Conservation (phyloP, 2,888 invertebrate species). For the Drosophila pseudotalamancana region DNA sequence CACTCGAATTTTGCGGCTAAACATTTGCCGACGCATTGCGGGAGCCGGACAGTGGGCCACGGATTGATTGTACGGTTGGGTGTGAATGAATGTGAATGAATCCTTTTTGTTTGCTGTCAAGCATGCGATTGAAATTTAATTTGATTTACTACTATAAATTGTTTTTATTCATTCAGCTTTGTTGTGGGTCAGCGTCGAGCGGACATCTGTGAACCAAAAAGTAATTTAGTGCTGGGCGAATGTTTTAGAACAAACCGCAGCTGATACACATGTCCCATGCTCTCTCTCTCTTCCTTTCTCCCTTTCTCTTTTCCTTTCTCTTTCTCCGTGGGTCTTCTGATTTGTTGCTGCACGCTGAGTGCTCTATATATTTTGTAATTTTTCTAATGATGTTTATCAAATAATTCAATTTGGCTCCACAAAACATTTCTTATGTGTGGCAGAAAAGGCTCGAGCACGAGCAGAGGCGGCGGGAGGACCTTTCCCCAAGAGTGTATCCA, state of each 20-base stretch:
- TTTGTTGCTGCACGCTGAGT: conserved; percentile 41
- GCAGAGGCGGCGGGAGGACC: conserved; percentile 3
- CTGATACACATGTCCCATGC: conserved; percentile 25
- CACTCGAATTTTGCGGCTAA: not conserved
- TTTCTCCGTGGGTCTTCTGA: conserved; percentile 5
- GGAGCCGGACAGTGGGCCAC: no score
- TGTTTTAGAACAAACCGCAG: conserved; percentile 54
- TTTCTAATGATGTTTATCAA: conserved; percentile 83
- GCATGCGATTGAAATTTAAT: conserved; percentile 75
- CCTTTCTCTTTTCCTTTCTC: not conserved
- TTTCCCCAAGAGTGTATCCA: conserved; percentile 3
- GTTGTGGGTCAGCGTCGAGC: not conserved
- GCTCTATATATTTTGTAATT: conserved; percentile 74
- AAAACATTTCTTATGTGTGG: conserved; percentile 71
- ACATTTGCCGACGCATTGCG: no score
- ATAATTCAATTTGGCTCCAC: conserved; percentile 81
- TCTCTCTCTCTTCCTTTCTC: not conserved
- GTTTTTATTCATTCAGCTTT: conserved; percentile 71
- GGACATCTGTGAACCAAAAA: conserved; percentile 66
- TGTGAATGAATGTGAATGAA: conserved; percentile 21
- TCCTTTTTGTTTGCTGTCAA: conserved; percentile 53
- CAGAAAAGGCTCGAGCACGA: conserved; percentile 50
- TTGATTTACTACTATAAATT: conserved; percentile 76
- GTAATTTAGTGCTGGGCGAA: conserved; percentile 63
- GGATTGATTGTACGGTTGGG: not conserved